Evolutionary conservation across 1,140 invertebrate species (phyloP).

Genomic region (Nomia melanderi): DNA sequence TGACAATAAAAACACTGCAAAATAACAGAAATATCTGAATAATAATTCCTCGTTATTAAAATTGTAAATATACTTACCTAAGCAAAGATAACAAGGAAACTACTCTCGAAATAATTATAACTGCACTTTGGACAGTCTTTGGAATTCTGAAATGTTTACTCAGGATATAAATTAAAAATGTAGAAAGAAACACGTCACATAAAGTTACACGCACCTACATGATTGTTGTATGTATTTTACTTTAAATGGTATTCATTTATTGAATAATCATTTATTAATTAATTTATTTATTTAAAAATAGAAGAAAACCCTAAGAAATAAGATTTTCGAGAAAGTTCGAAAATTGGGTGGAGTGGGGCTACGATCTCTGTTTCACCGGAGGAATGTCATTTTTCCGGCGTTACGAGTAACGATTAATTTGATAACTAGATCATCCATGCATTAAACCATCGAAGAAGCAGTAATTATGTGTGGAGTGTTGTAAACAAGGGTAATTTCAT

Average conservation of each 20-base stretch:
- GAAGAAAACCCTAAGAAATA: too few relatives aligned
- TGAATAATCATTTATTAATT: too few relatives aligned
- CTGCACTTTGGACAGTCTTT: background rate
- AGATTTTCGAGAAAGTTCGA: too few relatives aligned
- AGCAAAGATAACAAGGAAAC: background rate
- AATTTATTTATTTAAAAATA: too few relatives aligned
- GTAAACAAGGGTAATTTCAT: constrained; percentile 74
- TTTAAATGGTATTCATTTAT: too few relatives aligned
- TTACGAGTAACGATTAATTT: constrained; percentile 26
- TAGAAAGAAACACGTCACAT: too few relatives aligned
- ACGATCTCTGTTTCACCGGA: background rate
- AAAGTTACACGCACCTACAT: too few relatives aligned
- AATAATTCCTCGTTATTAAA: background rate
- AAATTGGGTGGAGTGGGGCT: too few relatives aligned
- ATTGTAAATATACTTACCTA: background rate
- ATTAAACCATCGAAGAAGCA: constrained; percentile 44
- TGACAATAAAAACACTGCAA: background rate
- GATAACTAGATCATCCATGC: constrained; percentile 48
- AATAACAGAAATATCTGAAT: background rate
- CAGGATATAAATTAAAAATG: too few relatives aligned
- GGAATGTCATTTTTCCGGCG: constrained; percentile 1
- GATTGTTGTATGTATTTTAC: too few relatives aligned
- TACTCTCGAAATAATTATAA: background rate
- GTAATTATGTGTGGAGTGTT: constrained; percentile 60
- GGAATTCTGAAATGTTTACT: background rate